A percentile compares a stretch with the other conserved stretches of the same genome.
phyloP scores from a whole-genome alignment of 2,113 vertebrate species.

The Stomatorhinus ivindoensis region DNA sequence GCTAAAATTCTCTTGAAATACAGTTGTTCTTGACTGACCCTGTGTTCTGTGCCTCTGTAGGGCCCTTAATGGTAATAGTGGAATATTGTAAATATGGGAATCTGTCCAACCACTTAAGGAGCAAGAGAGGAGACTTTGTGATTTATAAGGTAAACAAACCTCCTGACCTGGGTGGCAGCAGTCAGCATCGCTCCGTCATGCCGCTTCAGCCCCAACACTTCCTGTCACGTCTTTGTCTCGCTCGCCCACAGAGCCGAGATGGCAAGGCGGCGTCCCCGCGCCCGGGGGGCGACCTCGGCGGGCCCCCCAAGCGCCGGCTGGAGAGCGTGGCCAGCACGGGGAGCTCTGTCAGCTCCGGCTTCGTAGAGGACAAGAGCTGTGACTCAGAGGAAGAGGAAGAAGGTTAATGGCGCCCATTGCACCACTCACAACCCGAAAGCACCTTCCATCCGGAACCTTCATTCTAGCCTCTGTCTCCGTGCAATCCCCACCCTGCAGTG shows the following conservation, averaged over 20 bases:
- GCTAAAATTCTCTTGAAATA: not conserved
- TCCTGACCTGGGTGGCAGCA: not conserved
- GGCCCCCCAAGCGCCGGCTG: conserved; percentile 79
- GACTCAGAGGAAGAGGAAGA: conserved; percentile 91
- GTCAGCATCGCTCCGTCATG: not conserved
- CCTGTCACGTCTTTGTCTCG: not conserved
- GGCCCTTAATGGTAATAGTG: conserved; percentile 87
- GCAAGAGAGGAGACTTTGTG: conserved; percentile 80
- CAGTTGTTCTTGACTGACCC: not conserved
- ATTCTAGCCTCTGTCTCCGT: not conserved
- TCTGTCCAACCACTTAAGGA: conserved; percentile 79
- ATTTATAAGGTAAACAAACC: conserved; percentile 76
- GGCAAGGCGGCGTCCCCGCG: conserved; percentile 64
- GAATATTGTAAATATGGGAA: conserved; percentile 94
- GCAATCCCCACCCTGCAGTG: conserved; percentile 25
- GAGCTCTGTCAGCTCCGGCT: conserved; percentile 87
- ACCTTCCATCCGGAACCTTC: not conserved
- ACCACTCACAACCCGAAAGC: conserved; percentile 45
- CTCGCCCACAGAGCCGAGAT: conserved; percentile 61
- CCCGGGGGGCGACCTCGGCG: conserved; percentile 69
- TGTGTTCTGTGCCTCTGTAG: conserved; percentile 44
- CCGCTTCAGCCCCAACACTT: not conserved
- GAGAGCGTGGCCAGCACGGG: conserved; percentile 89
- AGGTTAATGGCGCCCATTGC: conserved; percentile 49
- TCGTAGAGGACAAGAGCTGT: conserved; percentile 90